Percentiles rank a stretch among this genome's conserved stretches.
Evolutionary conservation across 1,140 invertebrate genomes (phyloP).

Genomic region (Paraescarpia echinospica): DNA sequence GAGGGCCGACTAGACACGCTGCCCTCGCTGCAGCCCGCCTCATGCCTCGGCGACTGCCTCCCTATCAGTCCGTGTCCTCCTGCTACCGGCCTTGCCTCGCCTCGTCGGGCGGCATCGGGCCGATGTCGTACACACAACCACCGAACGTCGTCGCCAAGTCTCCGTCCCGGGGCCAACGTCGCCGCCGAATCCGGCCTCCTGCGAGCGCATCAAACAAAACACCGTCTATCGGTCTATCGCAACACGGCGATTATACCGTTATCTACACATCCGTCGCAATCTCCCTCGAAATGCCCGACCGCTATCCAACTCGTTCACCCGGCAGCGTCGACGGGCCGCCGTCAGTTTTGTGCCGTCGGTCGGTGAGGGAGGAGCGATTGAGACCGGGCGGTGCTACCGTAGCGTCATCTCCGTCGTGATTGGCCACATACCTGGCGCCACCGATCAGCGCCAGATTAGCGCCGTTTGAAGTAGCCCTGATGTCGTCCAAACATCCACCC

Average conservation of each 20-base stretch:
- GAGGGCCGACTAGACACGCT: not conserved
- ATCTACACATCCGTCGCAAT: not conserved
- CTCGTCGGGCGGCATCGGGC: not conserved
- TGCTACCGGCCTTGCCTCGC: too few relatives aligned
- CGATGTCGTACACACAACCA: not conserved
- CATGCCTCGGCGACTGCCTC: not conserved
- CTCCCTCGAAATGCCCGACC: not conserved
- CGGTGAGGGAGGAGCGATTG: not conserved
- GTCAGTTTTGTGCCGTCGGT: not conserved
- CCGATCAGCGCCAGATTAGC: not conserved
- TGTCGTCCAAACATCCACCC: not conserved
- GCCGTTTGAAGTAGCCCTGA: not conserved
- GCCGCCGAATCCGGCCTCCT: not conserved
- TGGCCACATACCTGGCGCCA: slow-evolving; percentile 2
- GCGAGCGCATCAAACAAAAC: not conserved
- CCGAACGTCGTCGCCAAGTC: not conserved
- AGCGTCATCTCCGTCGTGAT: not conserved
- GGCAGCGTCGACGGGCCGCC: not conserved
- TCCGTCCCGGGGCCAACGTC: not conserved
- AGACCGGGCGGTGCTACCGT: not conserved
- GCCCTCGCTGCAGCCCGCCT: not conserved
- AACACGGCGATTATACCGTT: not conserved
- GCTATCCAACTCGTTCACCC: not conserved
- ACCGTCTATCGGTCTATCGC: not conserved
- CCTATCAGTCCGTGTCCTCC: not conserved